phyloP scores from a whole-genome alignment of 2,888 invertebrate species.

The Drosophila meridionalis region DNA sequence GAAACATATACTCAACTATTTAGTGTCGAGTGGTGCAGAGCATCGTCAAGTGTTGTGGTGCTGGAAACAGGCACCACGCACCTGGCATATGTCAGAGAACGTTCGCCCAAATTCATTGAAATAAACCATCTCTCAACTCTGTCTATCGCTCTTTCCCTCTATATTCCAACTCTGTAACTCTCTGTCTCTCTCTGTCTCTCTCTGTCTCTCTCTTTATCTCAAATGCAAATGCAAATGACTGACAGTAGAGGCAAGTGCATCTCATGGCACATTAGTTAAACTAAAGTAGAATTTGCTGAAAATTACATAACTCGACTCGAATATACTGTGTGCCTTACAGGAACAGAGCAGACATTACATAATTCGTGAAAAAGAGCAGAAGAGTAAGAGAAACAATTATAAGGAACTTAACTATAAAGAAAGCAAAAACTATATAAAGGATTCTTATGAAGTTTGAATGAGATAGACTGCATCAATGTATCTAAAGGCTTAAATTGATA shows the following conservation, averaged over 20 bases:
- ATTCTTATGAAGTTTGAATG: too few relatives aligned
- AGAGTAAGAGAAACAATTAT: neutral
- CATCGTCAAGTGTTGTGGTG: neutral
- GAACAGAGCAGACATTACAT: neutral
- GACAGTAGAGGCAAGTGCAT: conserved; percentile 6
- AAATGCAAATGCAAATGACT: conserved; percentile 14
- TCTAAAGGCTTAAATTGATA: too few relatives aligned
- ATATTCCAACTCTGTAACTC: neutral
- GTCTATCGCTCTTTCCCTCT: neutral
- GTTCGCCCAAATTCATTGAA: neutral
- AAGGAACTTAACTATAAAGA: too few relatives aligned
- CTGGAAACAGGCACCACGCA: neutral
- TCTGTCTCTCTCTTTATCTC: too few relatives aligned
- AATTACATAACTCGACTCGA: neutral
- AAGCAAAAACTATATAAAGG: too few relatives aligned
- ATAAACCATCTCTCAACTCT: neutral
- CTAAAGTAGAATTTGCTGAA: neutral
- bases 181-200: too few relatives aligned
- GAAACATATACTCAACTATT: conserved; percentile 9
- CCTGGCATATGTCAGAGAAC: neutral
- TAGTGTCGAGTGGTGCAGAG: conserved; percentile 5
- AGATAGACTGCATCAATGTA: too few relatives aligned
- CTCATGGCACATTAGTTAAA: conserved; percentile 14
- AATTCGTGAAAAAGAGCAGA: neutral
- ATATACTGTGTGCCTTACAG: neutral